Percentiles rank a stretch among this genome's conserved stretches.
phyloP scores from a whole-genome alignment of 2,888 invertebrate genomes.

The Hartigia nigra region DNA sequence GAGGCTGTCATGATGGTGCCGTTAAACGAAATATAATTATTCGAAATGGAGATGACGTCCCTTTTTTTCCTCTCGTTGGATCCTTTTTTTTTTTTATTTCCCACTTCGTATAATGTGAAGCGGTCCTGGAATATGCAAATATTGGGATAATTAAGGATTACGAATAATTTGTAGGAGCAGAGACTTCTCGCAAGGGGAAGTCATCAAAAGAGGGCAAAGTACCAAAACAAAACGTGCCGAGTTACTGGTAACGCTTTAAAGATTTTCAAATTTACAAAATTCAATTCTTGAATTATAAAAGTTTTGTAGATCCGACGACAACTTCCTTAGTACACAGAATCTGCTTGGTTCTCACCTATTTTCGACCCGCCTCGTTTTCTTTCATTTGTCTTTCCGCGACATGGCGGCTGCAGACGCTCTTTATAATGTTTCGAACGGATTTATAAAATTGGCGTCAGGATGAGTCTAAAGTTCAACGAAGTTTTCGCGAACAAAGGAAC shows the following conservation, averaged over 20 bases:
- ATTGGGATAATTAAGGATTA: background rate
- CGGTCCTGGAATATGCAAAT: background rate
- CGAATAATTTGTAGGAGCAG: background rate
- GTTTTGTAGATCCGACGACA: slow-evolving; percentile 7
- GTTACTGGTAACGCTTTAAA: background rate
- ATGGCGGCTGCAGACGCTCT: background rate
- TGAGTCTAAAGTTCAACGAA: background rate
- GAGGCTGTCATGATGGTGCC: background rate
- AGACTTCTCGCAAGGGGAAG: background rate
- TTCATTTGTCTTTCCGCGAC: background rate
- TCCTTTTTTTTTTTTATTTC: background rate
- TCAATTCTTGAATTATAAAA: slow-evolving; percentile 37
- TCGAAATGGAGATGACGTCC: background rate
- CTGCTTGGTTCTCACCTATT: background rate
- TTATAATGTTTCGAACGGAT: background rate
- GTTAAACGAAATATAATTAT: background rate
- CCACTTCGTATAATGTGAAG: background rate
- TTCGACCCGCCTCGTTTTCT: background rate
- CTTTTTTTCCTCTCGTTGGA: background rate
- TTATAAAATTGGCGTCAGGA: background rate
- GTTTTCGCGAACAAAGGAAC: background rate
- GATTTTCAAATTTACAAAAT: slow-evolving; percentile 33
- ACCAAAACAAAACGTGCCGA: background rate
- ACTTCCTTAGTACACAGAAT: background rate
- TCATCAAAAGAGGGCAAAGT: background rate